Evolutionary conservation across 2,797 vertebrate species (phyloP).

Genomic region (Halcyon leucocephala): DNA sequence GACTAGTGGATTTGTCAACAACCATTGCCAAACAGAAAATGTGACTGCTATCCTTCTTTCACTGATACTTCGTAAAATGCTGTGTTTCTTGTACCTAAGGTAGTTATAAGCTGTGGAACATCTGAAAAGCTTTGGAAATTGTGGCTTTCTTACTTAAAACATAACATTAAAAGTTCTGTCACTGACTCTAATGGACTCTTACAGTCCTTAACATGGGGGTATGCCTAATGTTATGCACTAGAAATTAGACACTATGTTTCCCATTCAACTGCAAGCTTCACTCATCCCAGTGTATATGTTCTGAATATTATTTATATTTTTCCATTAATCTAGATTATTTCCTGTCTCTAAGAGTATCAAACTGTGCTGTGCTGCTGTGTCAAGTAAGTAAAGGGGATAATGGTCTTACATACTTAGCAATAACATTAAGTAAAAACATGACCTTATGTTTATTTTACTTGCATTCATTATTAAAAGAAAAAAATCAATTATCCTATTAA

Average conservation of each 20-base stretch:
- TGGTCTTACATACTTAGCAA: not conserved
- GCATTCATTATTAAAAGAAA: not conserved
- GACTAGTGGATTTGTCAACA: not conserved
- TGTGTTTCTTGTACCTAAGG: not conserved
- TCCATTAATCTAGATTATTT: not conserved
- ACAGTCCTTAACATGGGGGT: not conserved
- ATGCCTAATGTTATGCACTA: not conserved
- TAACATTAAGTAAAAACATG: not conserved
- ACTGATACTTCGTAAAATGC: not conserved
- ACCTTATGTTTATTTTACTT: not conserved
- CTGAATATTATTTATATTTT: not conserved
- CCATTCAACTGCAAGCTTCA: not conserved
- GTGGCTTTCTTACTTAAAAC: not conserved
- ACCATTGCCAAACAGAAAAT: not conserved
- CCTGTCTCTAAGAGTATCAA: not conserved
- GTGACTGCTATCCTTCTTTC: not conserved
- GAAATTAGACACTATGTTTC: not conserved
- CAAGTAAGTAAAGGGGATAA: not conserved
- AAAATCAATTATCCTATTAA: not conserved
- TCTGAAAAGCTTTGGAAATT: not conserved
- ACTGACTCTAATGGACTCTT: not conserved
- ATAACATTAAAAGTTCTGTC: not conserved
- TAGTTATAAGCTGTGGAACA: not conserved
- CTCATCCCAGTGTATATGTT: not conserved
- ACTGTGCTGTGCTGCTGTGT: not conserved